Evolutionary conservation across 2,113 vertebrate genomes (phyloP), one percentile per base, ranked within the genome.

Genomic region (Micronisus gabar): DNA sequence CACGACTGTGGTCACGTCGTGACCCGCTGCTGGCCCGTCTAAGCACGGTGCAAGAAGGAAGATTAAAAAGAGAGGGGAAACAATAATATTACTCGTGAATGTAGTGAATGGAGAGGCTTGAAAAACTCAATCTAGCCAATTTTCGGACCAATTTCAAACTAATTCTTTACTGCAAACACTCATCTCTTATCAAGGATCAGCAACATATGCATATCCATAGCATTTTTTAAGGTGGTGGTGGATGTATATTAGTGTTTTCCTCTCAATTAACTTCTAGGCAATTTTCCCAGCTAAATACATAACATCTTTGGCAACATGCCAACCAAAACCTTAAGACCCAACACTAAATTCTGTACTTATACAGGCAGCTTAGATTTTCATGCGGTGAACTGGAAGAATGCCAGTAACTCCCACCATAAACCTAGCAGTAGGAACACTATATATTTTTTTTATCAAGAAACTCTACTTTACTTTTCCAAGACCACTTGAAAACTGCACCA

Each of bases 221-320:
- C 76, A 94, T 97, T 97, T 96, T 95, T 96, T 93, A 91, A 94
- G 92, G 94, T 95, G 91, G 91, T 95, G 88, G 97, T 97, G 82
- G 87, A 97, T 98, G 97, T 98, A 98, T 98, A 98, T 98, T 98
- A 98, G 97, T 98, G 98, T 98, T 98, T 98, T 98, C 98, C 98
- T 98, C 98, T 98, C 98, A 98, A 98, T 98, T 98, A 98, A 98
- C 98, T 98, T 98, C 98, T 97, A 98, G 98, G 98, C 98, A 98
- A 98, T 98, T 98, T 98, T 98, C 98, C 98, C 98, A 98, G 98
- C 97, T 98, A 98, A 98, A 98, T 98, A 98, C 98, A 98, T 98
- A 98, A 98, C 98, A 98, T 98, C 97, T 97, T 97, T 98, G 98
- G 98, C 98, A 97, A 97, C 22, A 80, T 20, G 97, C 98, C 98